Evolutionary conservation across 1,140 invertebrate genomes (phyloP).

Genomic region (Zophobas morio): DNA sequence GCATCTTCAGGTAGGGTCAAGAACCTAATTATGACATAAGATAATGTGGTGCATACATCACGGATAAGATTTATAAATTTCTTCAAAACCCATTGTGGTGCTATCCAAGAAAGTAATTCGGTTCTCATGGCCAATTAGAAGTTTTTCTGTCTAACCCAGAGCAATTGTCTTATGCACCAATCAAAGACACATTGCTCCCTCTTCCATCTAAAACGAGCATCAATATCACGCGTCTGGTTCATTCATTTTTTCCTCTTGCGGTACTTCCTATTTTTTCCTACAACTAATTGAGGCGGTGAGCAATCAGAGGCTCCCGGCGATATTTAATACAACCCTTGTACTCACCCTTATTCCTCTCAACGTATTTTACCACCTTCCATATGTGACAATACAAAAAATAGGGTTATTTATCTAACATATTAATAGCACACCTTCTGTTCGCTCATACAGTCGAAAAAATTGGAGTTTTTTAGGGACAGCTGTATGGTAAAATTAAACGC

Average conservation of each 20-base stretch:
- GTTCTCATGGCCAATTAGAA: constrained; percentile 36
- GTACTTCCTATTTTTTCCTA: constrained; percentile 34
- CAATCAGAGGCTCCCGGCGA: constrained; percentile 23
- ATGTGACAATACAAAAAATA: constrained; percentile 40
- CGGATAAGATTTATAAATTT: constrained; percentile 46
- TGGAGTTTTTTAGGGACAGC: constrained; percentile 15
- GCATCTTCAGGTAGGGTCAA: constrained; percentile 57
- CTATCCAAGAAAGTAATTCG: constrained; percentile 43
- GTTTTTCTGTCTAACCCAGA: constrained; percentile 28
- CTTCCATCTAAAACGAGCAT: constrained; percentile 18
- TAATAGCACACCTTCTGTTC: constrained; percentile 38
- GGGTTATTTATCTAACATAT: constrained; percentile 39
- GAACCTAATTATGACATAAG: constrained; percentile 56
- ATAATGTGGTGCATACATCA: constrained; percentile 52
- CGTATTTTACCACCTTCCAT: constrained; percentile 41
- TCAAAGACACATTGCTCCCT: constrained; percentile 25
- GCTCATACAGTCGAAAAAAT: constrained; percentile 18
- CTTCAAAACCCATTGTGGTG: constrained; percentile 44
- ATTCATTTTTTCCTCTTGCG: constrained; percentile 34
- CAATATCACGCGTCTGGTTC: constrained; percentile 18
- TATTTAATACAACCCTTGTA: constrained; percentile 27
- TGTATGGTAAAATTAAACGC: constrained; percentile 22
- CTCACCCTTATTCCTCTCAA: constrained; percentile 26
- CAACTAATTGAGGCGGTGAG: constrained; percentile 29
- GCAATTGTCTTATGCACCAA: constrained; percentile 19